Conservation (phyloP, 2,888 invertebrate species). For the Biston betularia region DNA sequence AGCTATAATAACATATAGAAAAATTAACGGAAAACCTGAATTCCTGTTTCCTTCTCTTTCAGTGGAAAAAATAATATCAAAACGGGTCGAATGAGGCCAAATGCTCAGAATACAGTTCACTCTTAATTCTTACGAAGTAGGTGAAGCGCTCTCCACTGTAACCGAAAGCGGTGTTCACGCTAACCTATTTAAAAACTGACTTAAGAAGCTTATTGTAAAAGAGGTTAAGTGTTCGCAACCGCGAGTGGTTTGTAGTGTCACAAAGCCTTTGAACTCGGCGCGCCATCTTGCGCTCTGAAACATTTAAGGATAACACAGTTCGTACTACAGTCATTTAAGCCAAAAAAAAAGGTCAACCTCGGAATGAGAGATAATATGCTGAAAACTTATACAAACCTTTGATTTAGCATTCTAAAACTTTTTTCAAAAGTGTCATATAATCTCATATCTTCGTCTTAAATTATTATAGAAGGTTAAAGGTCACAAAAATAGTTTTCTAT, state of each 20-base stretch:
- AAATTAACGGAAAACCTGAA: too few relatives aligned
- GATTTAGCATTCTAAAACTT: too few relatives aligned
- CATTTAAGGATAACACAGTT: slow-evolving; percentile 9
- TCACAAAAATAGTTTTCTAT: too few relatives aligned
- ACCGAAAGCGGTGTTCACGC: slow-evolving; percentile 39
- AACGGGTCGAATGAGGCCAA: background rate
- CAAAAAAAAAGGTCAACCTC: too few relatives aligned
- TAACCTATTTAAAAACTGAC: slow-evolving; percentile 60
- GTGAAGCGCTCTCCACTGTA: slow-evolving; percentile 23
- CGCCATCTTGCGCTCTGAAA: slow-evolving; percentile 1
- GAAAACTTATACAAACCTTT: too few relatives aligned
- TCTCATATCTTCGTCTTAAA: too few relatives aligned
- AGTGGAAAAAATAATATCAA: background rate
- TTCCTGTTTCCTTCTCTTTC: too few relatives aligned
- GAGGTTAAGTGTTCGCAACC: slow-evolving; percentile 60
- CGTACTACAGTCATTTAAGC: background rate
- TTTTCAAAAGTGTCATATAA: too few relatives aligned
- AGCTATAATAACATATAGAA: too few relatives aligned
- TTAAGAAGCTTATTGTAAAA: slow-evolving; percentile 57
- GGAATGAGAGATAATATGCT: too few relatives aligned
- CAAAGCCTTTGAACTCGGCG: slow-evolving; percentile 23
- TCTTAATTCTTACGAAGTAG: slow-evolving; percentile 23
- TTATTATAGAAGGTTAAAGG: too few relatives aligned
- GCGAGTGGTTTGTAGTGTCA: slow-evolving; percentile 29
- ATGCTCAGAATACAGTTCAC: background rate